A percentile compares a stretch with the other conserved stretches of the same genome.
Conservation (phyloP, 2,797 vertebrate species). For the Gadopsis marmoratus region DNA sequence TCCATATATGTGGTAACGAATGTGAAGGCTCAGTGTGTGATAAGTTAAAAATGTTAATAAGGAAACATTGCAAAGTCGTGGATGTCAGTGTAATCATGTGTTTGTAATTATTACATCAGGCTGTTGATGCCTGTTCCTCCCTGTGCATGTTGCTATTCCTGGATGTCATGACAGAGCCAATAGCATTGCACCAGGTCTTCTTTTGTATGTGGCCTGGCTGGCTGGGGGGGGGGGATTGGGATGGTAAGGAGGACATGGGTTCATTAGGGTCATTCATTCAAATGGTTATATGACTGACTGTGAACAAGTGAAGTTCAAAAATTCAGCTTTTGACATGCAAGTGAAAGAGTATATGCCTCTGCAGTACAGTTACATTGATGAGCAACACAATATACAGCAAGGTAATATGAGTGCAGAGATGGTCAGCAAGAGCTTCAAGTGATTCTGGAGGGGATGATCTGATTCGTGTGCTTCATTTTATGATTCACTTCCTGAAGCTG, state of each 20-base stretch:
- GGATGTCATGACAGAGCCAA: slow-evolving; percentile 67
- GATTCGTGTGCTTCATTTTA: slow-evolving; percentile 18
- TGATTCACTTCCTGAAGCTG: neutral
- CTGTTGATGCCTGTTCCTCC: slow-evolving; percentile 65
- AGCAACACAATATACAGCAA: slow-evolving; percentile 22
- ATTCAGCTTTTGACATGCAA: slow-evolving; percentile 39
- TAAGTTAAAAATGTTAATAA: slow-evolving; percentile 22
- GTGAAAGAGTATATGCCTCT: slow-evolving; percentile 32
- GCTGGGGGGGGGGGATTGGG: neutral
- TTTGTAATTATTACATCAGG: slow-evolving; percentile 81
- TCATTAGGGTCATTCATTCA: slow-evolving; percentile 55
- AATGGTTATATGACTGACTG: slow-evolving; percentile 57
- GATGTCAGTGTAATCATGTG: slow-evolving; percentile 58
- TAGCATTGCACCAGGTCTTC: slow-evolving; percentile 65
- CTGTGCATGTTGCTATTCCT: slow-evolving; percentile 76
- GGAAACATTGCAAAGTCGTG: slow-evolving; percentile 38
- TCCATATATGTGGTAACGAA: neutral
- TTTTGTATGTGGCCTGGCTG: slow-evolving; percentile 52
- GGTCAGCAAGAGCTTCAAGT: slow-evolving; percentile 15
- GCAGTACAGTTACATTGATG: slow-evolving; percentile 32
- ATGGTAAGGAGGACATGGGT: slow-evolving; percentile 10
- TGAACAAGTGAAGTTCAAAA: slow-evolving; percentile 38
- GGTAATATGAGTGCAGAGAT: slow-evolving; percentile 7
- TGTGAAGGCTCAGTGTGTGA: slow-evolving; percentile 1
- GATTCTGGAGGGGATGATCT: slow-evolving; percentile 19